Conservation (phyloP, 1,140 invertebrate genomes). For the Probaryconus sp. region DNA sequence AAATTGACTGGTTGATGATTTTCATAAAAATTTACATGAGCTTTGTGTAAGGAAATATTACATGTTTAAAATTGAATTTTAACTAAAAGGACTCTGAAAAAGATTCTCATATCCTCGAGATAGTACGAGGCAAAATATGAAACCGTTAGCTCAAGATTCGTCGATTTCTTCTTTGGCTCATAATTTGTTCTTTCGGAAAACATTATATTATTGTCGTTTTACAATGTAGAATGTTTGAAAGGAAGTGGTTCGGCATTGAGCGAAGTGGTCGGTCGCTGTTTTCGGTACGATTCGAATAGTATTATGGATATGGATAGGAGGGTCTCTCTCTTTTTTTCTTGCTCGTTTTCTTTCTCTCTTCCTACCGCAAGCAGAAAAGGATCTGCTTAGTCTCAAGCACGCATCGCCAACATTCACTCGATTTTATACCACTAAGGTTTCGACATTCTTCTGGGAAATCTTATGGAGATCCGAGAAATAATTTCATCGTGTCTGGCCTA, state of each 20-base stretch:
- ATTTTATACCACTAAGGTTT: conserved; percentile 46
- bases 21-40: too few relatives aligned
- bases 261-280: conserved; percentile 31
- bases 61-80: too few relatives aligned
- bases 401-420: conserved; percentile 24
- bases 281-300: conserved; percentile 40
- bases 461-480: conserved; percentile 43
- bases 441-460: conserved; percentile 56
- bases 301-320: conserved; percentile 50
- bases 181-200: conserved; percentile 40
- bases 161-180: conserved; percentile 29
- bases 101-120: conserved; percentile 34
- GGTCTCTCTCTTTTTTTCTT: conserved; percentile 7
- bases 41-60: too few relatives aligned
- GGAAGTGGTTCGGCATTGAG: conserved; percentile 37
- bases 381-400: conserved; percentile 54
- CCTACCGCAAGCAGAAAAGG: conserved; percentile 35
- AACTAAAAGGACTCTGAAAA: too few relatives aligned
- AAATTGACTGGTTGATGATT: too few relatives aligned
- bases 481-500: conserved; percentile 27
- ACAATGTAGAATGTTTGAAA: conserved; percentile 40
- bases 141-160: conserved; percentile 43
- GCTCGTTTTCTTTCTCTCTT: background rate
- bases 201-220: conserved; percentile 20
- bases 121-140: conserved; percentile 37